phyloP scores from a whole-genome alignment of 2,888 invertebrate species.

The Pinctada fucata region DNA sequence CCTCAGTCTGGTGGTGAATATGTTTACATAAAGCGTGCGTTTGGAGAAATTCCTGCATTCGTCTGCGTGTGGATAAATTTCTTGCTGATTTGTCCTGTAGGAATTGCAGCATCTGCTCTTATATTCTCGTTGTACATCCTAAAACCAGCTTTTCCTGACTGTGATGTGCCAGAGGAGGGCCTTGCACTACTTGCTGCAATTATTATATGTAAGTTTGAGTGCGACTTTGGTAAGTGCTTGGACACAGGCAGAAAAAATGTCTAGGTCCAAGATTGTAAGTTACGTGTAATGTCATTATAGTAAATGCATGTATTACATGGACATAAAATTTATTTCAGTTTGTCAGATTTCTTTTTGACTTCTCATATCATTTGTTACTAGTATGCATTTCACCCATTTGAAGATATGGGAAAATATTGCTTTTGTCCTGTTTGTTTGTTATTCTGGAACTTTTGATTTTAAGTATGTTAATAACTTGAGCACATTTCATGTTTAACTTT shows the following conservation, averaged over 20 bases:
- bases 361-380: too few species aligned
- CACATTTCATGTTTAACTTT: too few species aligned
- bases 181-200: constrained; percentile 65
- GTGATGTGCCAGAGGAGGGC: constrained; percentile 66
- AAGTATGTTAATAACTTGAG: too few species aligned
- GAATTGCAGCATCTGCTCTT: constrained; percentile 73
- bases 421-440: too few species aligned
- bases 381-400: too few species aligned
- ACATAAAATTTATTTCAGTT: too few species aligned
- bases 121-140: constrained; percentile 74
- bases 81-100: constrained; percentile 72
- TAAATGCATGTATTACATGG: too few species aligned
- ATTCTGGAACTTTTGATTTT: too few species aligned
- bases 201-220: constrained; percentile 69
- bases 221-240: background rate
- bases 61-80: constrained; percentile 74
- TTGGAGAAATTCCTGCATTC: constrained; percentile 74
- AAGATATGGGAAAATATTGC: too few species aligned
- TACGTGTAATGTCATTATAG: too few species aligned
- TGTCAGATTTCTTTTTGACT: too few species aligned
- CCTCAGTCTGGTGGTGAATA: constrained; percentile 80
- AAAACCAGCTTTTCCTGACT: constrained; percentile 73
- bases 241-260: background rate
- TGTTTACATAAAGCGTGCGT: constrained; percentile 78
- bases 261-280: background rate